These are phyloP conservation scores for Istiophorus platypterus DNA, from an alignment of 2,113 vertebrate genomes.

Conservation along the genomic window DNA sequence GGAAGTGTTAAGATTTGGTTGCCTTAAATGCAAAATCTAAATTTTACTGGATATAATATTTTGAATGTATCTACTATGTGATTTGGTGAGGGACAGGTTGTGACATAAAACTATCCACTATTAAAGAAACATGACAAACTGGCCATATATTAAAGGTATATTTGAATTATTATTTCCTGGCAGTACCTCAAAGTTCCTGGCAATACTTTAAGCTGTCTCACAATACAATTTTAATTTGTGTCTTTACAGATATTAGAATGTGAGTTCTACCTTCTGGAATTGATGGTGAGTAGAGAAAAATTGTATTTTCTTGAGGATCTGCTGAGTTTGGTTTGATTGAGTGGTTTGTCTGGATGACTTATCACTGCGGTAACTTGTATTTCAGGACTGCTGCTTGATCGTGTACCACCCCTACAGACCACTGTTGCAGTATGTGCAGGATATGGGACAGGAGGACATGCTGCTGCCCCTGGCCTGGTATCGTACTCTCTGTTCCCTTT, in stretches of 20 bases:
- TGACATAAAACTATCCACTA: neutral
- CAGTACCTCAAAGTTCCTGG: no score
- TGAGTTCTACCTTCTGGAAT: conserved; percentile 99
- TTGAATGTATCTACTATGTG: neutral
- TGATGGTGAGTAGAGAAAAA: conserved; percentile 90
- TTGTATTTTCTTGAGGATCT: neutral
- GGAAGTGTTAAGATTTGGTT: no score
- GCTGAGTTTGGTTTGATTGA: neutral
- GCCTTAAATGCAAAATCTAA: neutral
- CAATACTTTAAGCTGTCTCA: neutral
- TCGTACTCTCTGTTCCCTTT: neutral
- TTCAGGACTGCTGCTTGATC: conserved; percentile 98
- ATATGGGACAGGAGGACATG: conserved; percentile 99
- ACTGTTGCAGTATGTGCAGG: conserved; percentile 97
- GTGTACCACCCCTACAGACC: conserved; percentile 99
- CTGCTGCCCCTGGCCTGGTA: conserved; percentile 98
- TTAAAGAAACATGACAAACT: neutral
- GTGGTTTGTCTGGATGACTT: neutral
- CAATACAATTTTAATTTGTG: neutral
- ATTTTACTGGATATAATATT: neutral
- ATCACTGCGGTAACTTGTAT: neutral
- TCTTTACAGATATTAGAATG: conserved; percentile 95
- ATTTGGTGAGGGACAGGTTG: neutral
- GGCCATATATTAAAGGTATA: neutral
- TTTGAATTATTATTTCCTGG: neutral